Percentiles rank a stretch among this genome's conserved stretches.
These are phyloP conservation scores for Trachelus troglodyta DNA, from an alignment of 2,888 invertebrate genomes.

Conservation along the genomic window DNA sequence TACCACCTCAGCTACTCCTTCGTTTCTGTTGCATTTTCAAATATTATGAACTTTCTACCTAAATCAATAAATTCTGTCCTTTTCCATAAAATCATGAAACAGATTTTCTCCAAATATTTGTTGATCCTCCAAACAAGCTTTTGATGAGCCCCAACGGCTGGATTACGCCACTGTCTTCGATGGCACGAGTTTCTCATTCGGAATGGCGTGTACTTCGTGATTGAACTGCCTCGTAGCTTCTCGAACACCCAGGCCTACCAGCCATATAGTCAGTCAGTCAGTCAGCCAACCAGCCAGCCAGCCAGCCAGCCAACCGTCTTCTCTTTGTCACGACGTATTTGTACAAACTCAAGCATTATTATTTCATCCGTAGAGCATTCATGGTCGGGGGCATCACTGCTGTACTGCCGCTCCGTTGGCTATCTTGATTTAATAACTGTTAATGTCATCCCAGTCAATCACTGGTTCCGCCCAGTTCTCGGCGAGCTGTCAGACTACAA, in stretches of 20 bases:
- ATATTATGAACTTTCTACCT: background rate
- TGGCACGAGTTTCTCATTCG: slow-evolving; percentile 19
- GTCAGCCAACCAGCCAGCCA: too few species aligned
- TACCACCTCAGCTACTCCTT: slow-evolving; percentile 19
- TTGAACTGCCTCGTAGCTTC: slow-evolving; percentile 38
- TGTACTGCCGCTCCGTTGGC: slow-evolving; percentile 2
- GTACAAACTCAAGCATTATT: slow-evolving; percentile 43
- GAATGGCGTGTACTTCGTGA: slow-evolving; percentile 45
- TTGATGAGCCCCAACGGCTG: background rate
- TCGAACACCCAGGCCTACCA: background rate
- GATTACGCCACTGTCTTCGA: slow-evolving; percentile 43
- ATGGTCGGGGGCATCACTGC: background rate
- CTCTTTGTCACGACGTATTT: slow-evolving; percentile 45
- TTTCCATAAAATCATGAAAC: background rate
- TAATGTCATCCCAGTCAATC: slow-evolving; percentile 47
- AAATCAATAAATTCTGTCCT: background rate
- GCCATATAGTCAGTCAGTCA: background rate
- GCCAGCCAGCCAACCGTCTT: background rate
- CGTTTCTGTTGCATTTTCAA: background rate
- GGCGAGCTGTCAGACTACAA: slow-evolving; percentile 16
- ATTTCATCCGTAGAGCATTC: slow-evolving; percentile 30
- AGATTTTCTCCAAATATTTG: background rate
- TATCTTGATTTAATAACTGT: slow-evolving; percentile 58
- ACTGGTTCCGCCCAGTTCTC: slow-evolving; percentile 26
- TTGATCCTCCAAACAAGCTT: background rate